phyloP scores from a whole-genome alignment of 2,888 invertebrate genomes.

The Smittia aterrima region DNA sequence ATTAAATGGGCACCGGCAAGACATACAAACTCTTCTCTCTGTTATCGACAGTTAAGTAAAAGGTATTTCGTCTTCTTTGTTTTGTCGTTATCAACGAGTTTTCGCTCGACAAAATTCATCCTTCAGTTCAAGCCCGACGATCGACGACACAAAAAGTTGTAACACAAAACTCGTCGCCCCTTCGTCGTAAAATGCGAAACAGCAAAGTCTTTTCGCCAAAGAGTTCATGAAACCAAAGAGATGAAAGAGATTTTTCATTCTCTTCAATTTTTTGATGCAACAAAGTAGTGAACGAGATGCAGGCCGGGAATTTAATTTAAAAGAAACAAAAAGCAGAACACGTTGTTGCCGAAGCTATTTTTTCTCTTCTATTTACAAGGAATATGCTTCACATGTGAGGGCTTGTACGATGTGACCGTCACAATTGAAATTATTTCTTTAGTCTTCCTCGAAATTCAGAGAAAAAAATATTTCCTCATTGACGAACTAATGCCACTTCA shows the following conservation, averaged over 20 bases:
- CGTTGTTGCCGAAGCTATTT: background rate
- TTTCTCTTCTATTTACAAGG: slow-evolving; percentile 3
- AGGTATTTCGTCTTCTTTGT: background rate
- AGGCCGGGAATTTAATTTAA: slow-evolving; percentile 26
- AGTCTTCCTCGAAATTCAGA: background rate
- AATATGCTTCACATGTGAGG: background rate
- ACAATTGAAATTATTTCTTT: background rate
- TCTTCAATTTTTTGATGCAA: background rate
- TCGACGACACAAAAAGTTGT: background rate
- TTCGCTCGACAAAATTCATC: background rate
- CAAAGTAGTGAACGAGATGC: slow-evolving; percentile 21
- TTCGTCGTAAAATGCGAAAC: background rate
- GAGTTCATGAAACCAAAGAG: background rate
- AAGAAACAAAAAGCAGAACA: background rate
- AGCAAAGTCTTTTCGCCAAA: too few species aligned
- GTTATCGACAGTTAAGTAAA: background rate
- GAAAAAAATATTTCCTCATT: too few species aligned
- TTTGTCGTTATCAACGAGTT: background rate
- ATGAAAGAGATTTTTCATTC: background rate
- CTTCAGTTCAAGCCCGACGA: background rate
- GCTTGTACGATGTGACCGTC: too few species aligned
- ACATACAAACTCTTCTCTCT: background rate
- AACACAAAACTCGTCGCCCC: background rate
- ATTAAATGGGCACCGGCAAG: background rate
- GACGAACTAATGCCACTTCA: background rate